These are phyloP conservation scores for Eremophila alpestris DNA, from an alignment of 2,797 vertebrate genomes.

Conservation along the genomic window DNA sequence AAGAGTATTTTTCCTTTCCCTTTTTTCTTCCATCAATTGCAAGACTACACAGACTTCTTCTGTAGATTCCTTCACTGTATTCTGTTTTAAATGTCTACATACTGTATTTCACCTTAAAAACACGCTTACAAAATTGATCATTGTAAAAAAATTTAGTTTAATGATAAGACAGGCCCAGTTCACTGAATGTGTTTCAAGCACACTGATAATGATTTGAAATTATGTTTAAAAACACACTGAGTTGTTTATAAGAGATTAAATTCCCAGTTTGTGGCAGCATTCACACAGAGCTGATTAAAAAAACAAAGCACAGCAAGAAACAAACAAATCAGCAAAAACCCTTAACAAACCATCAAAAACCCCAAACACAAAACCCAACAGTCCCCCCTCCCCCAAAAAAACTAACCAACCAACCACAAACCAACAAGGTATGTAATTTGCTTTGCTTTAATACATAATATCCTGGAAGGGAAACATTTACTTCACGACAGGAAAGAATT, in stretches of 20 bases:
- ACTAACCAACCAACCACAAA: neutral
- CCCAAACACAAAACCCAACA: neutral
- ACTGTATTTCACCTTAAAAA: neutral
- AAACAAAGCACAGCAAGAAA: neutral
- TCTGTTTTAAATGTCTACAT: neutral
- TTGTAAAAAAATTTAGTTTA: neutral
- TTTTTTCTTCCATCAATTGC: neutral
- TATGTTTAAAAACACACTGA: neutral
- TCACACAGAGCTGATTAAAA: neutral
- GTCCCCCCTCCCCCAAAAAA: rapidly evolving
- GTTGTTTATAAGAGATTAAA: neutral
- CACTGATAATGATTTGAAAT: neutral
- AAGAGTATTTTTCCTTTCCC: neutral
- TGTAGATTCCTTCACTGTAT: neutral
- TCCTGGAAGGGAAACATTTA: neutral
- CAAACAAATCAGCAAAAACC: neutral
- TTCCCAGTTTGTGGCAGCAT: neutral
- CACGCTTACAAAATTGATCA: neutral
- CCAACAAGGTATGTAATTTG: neutral
- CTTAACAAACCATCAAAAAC: neutral
- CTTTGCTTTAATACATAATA: neutral
- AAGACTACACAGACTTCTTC: neutral
- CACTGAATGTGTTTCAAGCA: neutral
- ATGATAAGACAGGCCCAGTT: neutral
- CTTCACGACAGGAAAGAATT: neutral